Evolutionary conservation across 2,113 vertebrate genomes (phyloP).

Genomic region (Ameiurus melas): DNA sequence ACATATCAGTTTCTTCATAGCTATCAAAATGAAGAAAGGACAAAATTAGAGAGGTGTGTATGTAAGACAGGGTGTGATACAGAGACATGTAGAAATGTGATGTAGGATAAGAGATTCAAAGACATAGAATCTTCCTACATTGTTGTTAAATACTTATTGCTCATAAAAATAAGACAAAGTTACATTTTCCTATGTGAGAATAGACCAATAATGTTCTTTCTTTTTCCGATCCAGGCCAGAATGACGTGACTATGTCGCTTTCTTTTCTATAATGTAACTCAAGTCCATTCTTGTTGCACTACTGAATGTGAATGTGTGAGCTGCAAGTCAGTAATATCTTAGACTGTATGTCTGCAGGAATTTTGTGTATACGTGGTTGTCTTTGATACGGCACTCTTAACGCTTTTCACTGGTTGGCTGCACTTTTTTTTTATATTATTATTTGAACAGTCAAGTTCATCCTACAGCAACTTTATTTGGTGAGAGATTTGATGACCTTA

Average conservation of each 20-base stretch:
- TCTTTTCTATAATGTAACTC: neutral
- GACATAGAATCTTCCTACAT: neutral
- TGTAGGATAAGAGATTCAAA: neutral
- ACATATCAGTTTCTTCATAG: conserved; percentile 68
- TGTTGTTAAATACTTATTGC: neutral
- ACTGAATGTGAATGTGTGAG: neutral
- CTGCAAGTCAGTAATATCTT: neutral
- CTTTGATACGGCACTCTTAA: neutral
- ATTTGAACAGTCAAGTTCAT: neutral
- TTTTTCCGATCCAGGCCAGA: neutral
- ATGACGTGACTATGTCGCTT: neutral
- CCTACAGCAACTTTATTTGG: neutral
- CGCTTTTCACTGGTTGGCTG: neutral
- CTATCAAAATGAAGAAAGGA: conserved; percentile 64
- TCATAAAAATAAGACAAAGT: conserved; percentile 26
- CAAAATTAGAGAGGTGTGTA: conserved; percentile 24
- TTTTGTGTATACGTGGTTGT: neutral
- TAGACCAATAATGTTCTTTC: conserved; percentile 69
- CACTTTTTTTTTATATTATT: neutral
- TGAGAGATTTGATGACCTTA: neutral
- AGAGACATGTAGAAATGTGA: neutral
- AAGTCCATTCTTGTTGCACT: neutral
- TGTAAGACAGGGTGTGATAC: neutral
- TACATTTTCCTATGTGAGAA: conserved; percentile 35
- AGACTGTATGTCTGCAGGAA: neutral